Evolutionary conservation across 2,888 invertebrate species (phyloP), one percentile per base, ranked within the genome.

Genomic region (Agrilus cyanescens): DNA sequence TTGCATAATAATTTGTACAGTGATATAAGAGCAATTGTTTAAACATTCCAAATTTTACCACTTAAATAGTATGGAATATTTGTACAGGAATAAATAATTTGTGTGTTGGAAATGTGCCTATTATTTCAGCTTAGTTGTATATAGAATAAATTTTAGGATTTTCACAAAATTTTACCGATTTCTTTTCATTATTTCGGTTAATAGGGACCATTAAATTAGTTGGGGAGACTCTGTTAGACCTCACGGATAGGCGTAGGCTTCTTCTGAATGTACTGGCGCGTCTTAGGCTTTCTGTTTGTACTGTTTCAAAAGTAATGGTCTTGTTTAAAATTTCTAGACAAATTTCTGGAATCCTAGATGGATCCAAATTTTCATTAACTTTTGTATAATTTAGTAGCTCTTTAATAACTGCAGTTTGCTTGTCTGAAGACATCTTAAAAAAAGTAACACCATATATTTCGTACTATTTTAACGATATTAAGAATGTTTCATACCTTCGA

Each of bases 121-220:
- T 25, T 25, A 25, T 25, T 25, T 25, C 10, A 25, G 25, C 10
- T 25, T 25, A 41, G 31, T 48, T 37, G 12, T 20, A 37, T 40
- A 61, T 59, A 29, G 50, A 53, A 48, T 59, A 60, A 47, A 62
- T 47, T 10, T 51, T 52, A 5, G 59, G 57, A 35, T 52, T 48
- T 35, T 62, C 60, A 37, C 57, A 57, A 41, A 62, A 62, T 16
- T 58, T 60, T 20, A 61, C 62, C 15, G 57, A 55, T 46, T 57
- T 49, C 47, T 50, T 47, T 12, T 46, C 39, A 13, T 39, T 12
- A 42, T 32, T 31, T 39, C 40, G 35, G 2, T 43, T 41, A n/a
- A 46, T 31, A 37, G 39, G 15, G 15, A 29, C 35, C 12, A 38
- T 14, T 37, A 30, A 15, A 38, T 30, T 32, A 8, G 46, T 34